Base-by-base conservation (phyloP, 1,140 invertebrate species). In the Parapsyche elsis region DNA sequence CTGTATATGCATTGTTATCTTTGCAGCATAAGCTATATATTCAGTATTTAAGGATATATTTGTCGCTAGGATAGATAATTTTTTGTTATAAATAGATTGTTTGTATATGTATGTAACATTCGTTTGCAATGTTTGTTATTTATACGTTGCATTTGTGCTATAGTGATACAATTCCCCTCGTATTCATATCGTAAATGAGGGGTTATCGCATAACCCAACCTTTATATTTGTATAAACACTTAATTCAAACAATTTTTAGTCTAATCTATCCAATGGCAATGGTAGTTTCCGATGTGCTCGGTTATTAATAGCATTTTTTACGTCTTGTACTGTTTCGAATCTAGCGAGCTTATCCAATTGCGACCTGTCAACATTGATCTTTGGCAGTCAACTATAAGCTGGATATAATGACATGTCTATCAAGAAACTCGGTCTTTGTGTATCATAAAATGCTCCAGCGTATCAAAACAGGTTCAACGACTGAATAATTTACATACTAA, bases 361-460 rank as follows among this genome's bases (percentile, higher is more conserved):
- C 57, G 73, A 75, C 73, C 73, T 75, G 73, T 75, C 73, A 75
- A 57, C 73, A 75, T 75, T 46, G 45, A 45, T 24, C 38, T 30
- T 57, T 21, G 73, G 19, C 73, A 53, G 73, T 75, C 46, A 21
- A 57, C 73, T 75, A 75, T 74, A n/a, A 26, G 59, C 38, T 24
- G 44, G 44, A 12, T 24, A 74, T 75, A 75, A 75, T 75, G 73
- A 75, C 49, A 75, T 75, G 73, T 75, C 73, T 75, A 75, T 75
- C 73, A 57, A 53, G 73, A 75, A 53, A 57, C 45, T 75, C 23
- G 46, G 23, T 38, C 30, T 46, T 75, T 46, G 53, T 75, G 73
- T 75, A 49, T 49, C 73, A 75, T 75, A 75, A 75, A 75, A 75
- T 30, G n/a, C 49, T 75, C 73, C 23, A 0, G 45, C 10, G 45